Conservation (phyloP, 2,113 vertebrate genomes). For the Rissa tridactyla region DNA sequence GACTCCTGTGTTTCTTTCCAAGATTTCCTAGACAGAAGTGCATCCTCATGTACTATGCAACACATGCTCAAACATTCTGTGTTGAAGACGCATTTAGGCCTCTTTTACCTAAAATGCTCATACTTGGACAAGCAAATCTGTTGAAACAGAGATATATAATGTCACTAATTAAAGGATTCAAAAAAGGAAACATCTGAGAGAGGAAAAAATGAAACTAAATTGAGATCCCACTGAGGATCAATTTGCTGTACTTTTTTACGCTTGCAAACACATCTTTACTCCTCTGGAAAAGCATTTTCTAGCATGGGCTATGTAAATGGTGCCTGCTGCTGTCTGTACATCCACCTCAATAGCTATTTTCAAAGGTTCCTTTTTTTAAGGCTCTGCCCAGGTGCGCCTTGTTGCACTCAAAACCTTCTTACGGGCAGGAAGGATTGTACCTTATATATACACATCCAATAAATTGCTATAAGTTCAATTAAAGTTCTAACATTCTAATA, state of each 20-base stretch:
- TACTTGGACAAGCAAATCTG: background rate
- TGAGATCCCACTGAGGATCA: background rate
- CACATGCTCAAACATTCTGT: background rate
- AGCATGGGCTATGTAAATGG: background rate
- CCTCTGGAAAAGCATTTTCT: background rate
- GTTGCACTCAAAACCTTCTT: background rate
- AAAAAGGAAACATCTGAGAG: background rate
- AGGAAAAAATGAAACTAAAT: background rate
- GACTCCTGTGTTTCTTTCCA: background rate
- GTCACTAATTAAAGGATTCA: background rate
- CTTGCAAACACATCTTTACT: background rate
- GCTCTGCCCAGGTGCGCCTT: background rate
- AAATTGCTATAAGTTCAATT: background rate
- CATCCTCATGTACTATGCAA: background rate
- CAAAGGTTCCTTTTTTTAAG: background rate
- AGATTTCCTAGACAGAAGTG: background rate
- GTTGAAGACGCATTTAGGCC: background rate
- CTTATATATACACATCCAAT: background rate
- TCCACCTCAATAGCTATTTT: background rate
- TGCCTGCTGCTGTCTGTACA: background rate
- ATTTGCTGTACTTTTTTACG: background rate
- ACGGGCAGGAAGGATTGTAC: background rate
- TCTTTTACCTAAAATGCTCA: background rate
- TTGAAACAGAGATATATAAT: background rate
- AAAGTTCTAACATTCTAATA: background rate